Evolutionary conservation across 2,888 invertebrate genomes (phyloP).

Genomic region (Platypus cylindrus): DNA sequence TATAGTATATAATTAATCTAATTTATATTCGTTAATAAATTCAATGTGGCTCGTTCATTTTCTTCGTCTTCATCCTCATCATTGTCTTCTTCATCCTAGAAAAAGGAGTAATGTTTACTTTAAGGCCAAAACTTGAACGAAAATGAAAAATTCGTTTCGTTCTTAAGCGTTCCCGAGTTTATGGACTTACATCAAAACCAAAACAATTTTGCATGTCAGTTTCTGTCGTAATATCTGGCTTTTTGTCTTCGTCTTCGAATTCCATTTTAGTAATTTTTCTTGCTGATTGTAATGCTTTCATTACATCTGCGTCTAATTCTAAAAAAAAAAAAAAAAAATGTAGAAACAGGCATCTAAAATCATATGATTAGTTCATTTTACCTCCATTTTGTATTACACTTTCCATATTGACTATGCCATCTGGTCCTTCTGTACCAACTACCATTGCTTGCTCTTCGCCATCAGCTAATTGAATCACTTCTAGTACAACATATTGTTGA

Average conservation of each 20-base stretch:
- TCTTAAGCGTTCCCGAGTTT: not conserved
- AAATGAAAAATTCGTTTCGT: too few species aligned
- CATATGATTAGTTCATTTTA: not conserved
- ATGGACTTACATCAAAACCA: constrained; percentile 61
- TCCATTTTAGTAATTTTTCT: constrained; percentile 27
- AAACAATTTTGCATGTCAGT: constrained; percentile 68
- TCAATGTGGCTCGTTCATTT: constrained; percentile 11
- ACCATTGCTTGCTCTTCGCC: constrained; percentile 55
- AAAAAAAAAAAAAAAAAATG: constrained; percentile 12
- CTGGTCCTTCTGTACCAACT: constrained; percentile 36
- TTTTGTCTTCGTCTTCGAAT: constrained; percentile 24
- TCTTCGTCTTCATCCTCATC: constrained; percentile 14
- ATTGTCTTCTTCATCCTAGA: not conserved
- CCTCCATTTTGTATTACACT: constrained; percentile 14
- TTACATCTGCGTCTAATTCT: constrained; percentile 37
- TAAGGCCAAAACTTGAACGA: too few species aligned
- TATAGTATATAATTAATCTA: too few species aligned
- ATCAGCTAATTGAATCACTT: constrained; percentile 60
- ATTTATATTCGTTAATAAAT: constrained; percentile 10
- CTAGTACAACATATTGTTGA: constrained; percentile 74
- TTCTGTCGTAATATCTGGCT: constrained; percentile 30
- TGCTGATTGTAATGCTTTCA: constrained; percentile 33
- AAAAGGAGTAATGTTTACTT: not conserved
- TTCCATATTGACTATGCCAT: constrained; percentile 11
- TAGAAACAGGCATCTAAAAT: not conserved